Percentiles rank a stretch among this genome's conserved stretches.
Evolutionary conservation across 1,140 invertebrate species (phyloP).

Genomic region (Coelopa frigida): DNA sequence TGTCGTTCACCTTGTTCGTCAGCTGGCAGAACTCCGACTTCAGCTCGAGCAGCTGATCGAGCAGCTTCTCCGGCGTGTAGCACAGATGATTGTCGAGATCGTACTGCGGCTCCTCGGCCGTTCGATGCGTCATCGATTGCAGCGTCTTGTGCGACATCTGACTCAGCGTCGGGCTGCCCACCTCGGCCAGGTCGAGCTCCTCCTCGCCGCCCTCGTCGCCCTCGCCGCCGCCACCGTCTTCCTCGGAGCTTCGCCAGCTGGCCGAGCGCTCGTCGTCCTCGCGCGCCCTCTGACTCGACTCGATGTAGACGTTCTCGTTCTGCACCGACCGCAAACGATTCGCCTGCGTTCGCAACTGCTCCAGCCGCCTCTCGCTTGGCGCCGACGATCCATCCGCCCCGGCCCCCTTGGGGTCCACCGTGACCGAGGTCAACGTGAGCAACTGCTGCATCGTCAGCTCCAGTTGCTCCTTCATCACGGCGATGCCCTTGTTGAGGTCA

Average conservation of each 20-base stretch:
- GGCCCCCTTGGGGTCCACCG: conserved; percentile 29
- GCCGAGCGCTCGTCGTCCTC: background rate
- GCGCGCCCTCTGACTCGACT: background rate
- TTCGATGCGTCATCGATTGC: background rate
- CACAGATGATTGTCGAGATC: conserved; percentile 27
- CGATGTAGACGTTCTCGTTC: conserved; percentile 9
- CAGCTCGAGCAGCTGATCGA: conserved; percentile 27
- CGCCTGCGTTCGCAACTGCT: conserved; percentile 20
- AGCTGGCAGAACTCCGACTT: conserved; percentile 30
- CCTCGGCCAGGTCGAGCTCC: too few species aligned
- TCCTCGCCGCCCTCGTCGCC: conserved; percentile 12
- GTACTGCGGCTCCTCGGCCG: background rate
- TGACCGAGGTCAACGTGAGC: conserved; percentile 27
- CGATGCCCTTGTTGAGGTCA: too few species aligned
- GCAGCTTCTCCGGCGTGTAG: conserved; percentile 28
- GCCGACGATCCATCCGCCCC: too few species aligned
- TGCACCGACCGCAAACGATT: conserved; percentile 23
- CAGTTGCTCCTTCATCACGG: conserved; percentile 22
- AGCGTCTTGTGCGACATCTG: background rate
- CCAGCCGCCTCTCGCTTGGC: conserved; percentile 19
- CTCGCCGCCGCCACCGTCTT: background rate
- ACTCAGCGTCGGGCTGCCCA: conserved; percentile 15
- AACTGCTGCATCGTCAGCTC: conserved; percentile 32
- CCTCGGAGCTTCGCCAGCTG: background rate
- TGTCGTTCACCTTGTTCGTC: conserved; percentile 32